Evolutionary conservation across 2,113 vertebrate genomes (phyloP), one percentile per base, ranked within the genome.

Genomic region (Lamprologus lemairii): DNA sequence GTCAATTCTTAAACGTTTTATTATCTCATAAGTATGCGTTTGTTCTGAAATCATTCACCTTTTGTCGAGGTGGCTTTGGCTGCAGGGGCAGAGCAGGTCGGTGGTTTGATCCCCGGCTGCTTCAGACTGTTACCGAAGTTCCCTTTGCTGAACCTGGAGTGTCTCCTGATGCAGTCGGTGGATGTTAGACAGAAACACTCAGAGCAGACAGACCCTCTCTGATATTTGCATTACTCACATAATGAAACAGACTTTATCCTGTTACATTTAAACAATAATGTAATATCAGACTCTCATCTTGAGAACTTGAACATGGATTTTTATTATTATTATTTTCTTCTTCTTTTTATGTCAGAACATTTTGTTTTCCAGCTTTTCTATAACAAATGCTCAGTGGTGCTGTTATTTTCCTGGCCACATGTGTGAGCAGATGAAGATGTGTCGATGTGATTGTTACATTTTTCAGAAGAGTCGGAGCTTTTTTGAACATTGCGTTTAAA

Each of bases 391-490:
- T 75, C 0, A 17, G 40, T 5, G 37, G 8, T 10, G 68, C 5
- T 45, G 14, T 7, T 17, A 19, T 31, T 47, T 28, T 45, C 14
- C 13, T 5, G 68, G 21, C 23, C 23, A 0, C 0, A 8, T 0
- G 3, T 73, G 68, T 75, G 1, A 75, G 42, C 40, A 47, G 14
- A 47, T 73, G 14, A 19, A 75, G 2, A 10, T 28, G 60, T 21
- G 1, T 7, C 12, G 9, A 11, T 19, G 12, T 45, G 40, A 26
- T 45, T 47, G 5, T 28, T 47, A 47, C 13, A 14, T 16, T 42
- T 68, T 23, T 37, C 63, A 68, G 63, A 42, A 42, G n/a, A 6
- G 5, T 71, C 5, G 2, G 65, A 14, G 37, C n/a, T 28, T 47
- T 75, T 73, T 28, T 47, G 4, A 11, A 26, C 2, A 2, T 16